Evolutionary conservation across 2,888 invertebrate genomes (phyloP).

Genomic region (Deilephila porcellus): DNA sequence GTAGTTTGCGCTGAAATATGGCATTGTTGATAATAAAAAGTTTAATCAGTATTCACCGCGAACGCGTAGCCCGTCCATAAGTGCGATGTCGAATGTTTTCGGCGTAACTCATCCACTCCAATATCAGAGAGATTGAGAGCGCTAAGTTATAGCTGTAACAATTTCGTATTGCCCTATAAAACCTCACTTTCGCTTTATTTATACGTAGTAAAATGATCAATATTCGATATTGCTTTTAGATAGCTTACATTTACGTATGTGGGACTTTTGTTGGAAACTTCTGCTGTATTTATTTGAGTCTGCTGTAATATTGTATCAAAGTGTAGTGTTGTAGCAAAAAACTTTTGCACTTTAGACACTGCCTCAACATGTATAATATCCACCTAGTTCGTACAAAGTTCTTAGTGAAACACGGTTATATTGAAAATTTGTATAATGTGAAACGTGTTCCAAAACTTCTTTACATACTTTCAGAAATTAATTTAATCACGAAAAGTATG

Average conservation of each 20-base stretch:
- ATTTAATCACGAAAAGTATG: background rate
- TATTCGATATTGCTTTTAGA: slow-evolving; percentile 74
- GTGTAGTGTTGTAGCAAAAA: slow-evolving; percentile 31
- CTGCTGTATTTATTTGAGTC: slow-evolving; percentile 33
- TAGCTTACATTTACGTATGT: slow-evolving; percentile 50
- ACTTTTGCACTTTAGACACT: slow-evolving; percentile 33
- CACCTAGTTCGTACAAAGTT: slow-evolving; percentile 17
- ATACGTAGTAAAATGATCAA: slow-evolving; percentile 81
- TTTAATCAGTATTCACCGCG: slow-evolving; percentile 63
- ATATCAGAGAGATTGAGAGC: slow-evolving; percentile 77
- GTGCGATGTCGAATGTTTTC: slow-evolving; percentile 65
- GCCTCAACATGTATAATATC: background rate
- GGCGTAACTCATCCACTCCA: slow-evolving; percentile 77
- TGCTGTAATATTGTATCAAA: slow-evolving; percentile 34
- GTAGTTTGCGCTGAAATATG: slow-evolving; percentile 57
- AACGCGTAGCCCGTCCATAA: slow-evolving; percentile 51
- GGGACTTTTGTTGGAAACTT: slow-evolving; percentile 44
- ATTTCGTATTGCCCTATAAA: slow-evolving; percentile 82
- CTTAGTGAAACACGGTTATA: background rate
- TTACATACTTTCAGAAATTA: background rate
- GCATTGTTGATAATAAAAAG: slow-evolving; percentile 56
- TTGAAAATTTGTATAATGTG: slow-evolving; percentile 8
- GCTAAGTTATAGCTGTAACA: slow-evolving; percentile 80
- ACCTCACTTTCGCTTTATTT: slow-evolving; percentile 81
- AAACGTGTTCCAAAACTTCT: background rate